Evolutionary conservation across 2,888 invertebrate genomes (phyloP).

Genomic region (Ormyrus pomaceus): DNA sequence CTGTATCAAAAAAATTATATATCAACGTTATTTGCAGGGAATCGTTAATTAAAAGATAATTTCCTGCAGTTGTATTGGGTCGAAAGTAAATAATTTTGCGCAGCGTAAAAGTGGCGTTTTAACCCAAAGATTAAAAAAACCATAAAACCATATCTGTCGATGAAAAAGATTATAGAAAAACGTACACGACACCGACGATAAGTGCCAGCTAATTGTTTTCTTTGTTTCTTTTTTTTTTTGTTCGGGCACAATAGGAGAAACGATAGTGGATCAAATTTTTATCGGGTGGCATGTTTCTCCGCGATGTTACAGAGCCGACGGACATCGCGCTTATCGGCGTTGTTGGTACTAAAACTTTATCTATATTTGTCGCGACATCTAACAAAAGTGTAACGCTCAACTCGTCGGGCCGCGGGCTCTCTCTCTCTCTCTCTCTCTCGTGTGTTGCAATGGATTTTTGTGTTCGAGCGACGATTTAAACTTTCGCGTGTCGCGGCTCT

Average conservation of each 20-base stretch:
- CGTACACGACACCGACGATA: not conserved
- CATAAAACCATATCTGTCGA: not conserved
- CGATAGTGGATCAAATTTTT: conserved; percentile 41
- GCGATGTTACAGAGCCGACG: conserved; percentile 57
- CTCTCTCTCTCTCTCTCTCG: no score
- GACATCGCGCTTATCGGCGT: conserved; percentile 65
- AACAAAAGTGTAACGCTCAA: conserved; percentile 63
- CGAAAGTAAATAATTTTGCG: no score
- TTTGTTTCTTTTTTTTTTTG: conserved; percentile 26
- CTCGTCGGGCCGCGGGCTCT: conserved; percentile 4
- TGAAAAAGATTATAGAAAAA: not conserved
- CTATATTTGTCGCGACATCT: conserved; percentile 67
- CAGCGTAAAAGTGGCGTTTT: no score
- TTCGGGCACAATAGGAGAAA: conserved; percentile 35
- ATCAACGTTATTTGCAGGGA: no score
- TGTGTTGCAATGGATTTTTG: conserved; percentile 48
- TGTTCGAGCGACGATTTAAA: conserved; percentile 37
- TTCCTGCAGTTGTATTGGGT: no score
- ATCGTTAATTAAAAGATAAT: no score
- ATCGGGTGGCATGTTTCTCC: conserved; percentile 45
- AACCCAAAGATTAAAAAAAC: no score
- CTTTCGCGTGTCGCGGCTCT: conserved; percentile 40
- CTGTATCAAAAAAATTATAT: no score
- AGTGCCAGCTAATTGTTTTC: conserved; percentile 17
- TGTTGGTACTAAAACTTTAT: conserved; percentile 70